A percentile compares a stretch with the other conserved stretches of the same genome.
Evolutionary conservation across 2,888 invertebrate genomes (phyloP).

Genomic region (Polydesmus complanatus): DNA sequence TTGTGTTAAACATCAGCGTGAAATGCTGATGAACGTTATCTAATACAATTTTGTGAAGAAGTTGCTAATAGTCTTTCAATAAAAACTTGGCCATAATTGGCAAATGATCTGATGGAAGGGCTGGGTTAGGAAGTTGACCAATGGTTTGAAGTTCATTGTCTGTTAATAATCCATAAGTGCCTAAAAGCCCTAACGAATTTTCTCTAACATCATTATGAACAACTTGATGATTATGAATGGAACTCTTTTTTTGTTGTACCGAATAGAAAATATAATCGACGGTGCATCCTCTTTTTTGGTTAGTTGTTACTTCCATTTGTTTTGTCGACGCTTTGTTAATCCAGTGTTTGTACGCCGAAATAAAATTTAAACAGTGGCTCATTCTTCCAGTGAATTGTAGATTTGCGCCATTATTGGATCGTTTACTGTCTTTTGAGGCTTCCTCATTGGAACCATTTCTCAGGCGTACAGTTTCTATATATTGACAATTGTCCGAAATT

Average conservation of each 20-base stretch:
- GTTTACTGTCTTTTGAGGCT: not conserved
- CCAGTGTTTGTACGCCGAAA: slow-evolving; percentile 51
- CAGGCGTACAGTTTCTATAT: slow-evolving; percentile 15
- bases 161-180: slow-evolving; percentile 52
- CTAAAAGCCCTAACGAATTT: slow-evolving; percentile 43
- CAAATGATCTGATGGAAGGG: slow-evolving; percentile 70
- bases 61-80: not conserved
- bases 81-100: slow-evolving; percentile 58
- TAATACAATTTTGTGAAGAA: too few relatives aligned
- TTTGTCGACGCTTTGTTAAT: slow-evolving; percentile 29
- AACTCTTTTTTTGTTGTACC: slow-evolving; percentile 18
- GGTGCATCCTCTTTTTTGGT: slow-evolving; percentile 56
- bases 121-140: slow-evolving; percentile 56
- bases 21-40: too few relatives aligned
- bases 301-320: slow-evolving; percentile 53
- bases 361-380: slow-evolving; percentile 50
- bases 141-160: slow-evolving; percentile 41
- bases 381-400: slow-evolving; percentile 39
- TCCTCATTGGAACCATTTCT: not conserved
- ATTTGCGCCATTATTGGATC: not conserved
- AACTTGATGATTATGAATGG: not conserved
- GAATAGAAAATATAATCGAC: slow-evolving; percentile 84
- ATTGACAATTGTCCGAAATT: slow-evolving; percentile 38
- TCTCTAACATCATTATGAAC: slow-evolving; percentile 24
- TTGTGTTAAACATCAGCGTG: too few relatives aligned